Base-by-base conservation (phyloP, 2,113 vertebrate species). In the Oreocharis arfaki region DNA sequence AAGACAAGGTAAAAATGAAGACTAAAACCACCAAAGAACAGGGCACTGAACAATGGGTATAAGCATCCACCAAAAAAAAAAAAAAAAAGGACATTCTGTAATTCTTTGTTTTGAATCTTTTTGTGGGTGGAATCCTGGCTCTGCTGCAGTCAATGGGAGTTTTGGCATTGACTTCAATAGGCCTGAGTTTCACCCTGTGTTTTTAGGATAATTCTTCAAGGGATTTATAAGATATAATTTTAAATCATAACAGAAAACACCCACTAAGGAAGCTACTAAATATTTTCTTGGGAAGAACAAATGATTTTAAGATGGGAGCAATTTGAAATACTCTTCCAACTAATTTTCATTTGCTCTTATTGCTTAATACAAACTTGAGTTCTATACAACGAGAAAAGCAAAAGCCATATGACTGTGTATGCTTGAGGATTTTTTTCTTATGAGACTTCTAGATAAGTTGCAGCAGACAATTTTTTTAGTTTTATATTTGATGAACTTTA, bases 171-270 rank as follows among this genome's bases (percentile, higher is more conserved):
- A 97, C 95, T 96, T 96, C 95, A 97, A 96, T 93, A 93, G 19
- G 68, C 73, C 88, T 92, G 71, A 88, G 76, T 93, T 97, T 97
- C 92, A 96, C 87, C 95, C 90, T 50, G 80, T 95, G 92, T 93
- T 83, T 89, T 95, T 91, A 88, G 96, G 88, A 95, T 95, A 93
- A 90, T 96, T 97, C 93, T 84, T 74, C 15, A 90, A 90, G 57
- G 41, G 88, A 87, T 98, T 95, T 97, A 92, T 97, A 89, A 81
- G 91, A 96, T 92, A 96, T 73, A 84, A 96, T 93, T 95, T 90
- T 96, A 87, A 95, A 91, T 95, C 94, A 96, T 97, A 95, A 97
- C 96, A 97, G 97, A 98, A 96, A 98, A 97, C 94, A 97, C 97
- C 95, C 93, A 92, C 76, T 84, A 84, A 94, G 96, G 87, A 97